Evolutionary conservation across 2,888 invertebrate species (phyloP).

Genomic region (Pyralis farinalis): DNA sequence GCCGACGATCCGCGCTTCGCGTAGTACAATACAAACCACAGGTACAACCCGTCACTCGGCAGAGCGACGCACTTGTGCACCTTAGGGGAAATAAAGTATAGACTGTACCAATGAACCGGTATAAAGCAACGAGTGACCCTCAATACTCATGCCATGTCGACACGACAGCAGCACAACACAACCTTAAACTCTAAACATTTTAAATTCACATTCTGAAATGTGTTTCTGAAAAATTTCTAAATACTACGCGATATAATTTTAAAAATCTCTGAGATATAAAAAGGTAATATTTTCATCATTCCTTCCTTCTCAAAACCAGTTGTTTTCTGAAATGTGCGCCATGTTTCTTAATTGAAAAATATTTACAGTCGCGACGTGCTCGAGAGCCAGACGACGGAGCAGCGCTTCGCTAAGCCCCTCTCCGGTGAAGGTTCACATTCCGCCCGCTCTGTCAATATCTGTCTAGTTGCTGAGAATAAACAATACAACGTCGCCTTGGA

Average conservation of each 20-base stretch:
- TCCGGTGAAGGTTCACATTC: neutral
- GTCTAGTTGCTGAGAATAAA: neutral
- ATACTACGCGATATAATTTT: constrained; percentile 6
- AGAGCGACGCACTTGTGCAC: neutral
- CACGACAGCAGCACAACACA: constrained; percentile 34
- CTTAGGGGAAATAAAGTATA: neutral
- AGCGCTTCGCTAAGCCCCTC: neutral
- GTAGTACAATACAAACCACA: constrained; percentile 16
- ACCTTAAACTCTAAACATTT: constrained; percentile 10
- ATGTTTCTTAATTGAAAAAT: constrained; percentile 17
- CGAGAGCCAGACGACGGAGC: neutral
- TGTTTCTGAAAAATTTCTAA: constrained; percentile 8
- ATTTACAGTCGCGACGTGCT: constrained; percentile 20
- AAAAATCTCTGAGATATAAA: constrained; percentile 6
- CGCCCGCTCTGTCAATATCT: neutral
- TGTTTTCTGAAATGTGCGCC: constrained; percentile 1
- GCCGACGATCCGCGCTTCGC: constrained; percentile 10
- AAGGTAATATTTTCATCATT: neutral
- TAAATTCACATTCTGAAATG: constrained; percentile 6
- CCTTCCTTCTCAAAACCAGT: neutral
- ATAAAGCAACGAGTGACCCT: constrained; percentile 9
- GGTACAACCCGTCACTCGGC: constrained; percentile 11
- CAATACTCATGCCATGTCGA: constrained; percentile 26
- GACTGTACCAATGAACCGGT: neutral
- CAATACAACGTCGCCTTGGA: neutral